These are phyloP conservation scores for Candoia aspera DNA, from an alignment of 2,113 vertebrate genomes.

Conservation along the genomic window DNA sequence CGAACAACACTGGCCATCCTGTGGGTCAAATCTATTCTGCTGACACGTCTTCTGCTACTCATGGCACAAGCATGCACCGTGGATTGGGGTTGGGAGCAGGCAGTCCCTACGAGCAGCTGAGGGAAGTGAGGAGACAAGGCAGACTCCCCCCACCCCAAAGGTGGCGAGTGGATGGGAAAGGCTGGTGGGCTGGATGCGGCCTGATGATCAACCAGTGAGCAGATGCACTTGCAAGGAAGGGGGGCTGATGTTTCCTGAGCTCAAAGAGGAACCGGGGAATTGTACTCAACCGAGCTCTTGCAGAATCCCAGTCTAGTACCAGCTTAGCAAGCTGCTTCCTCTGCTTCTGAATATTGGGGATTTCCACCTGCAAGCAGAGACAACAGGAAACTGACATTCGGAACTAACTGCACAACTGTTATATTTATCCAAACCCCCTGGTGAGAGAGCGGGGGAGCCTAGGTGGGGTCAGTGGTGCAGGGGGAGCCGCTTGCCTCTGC, in stretches of 20 bases:
- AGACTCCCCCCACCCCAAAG: neutral
- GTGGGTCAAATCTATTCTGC: neutral
- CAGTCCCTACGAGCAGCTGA: neutral
- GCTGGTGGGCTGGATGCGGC: neutral
- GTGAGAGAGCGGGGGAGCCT: neutral
- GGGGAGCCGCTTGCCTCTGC: slow-evolving; percentile 81
- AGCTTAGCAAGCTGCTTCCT: slow-evolving; percentile 93
- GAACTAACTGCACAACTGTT: neutral
- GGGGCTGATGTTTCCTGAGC: neutral
- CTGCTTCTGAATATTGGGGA: slow-evolving; percentile 97
- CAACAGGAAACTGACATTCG: neutral
- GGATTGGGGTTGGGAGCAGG: neutral
- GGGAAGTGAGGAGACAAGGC: neutral
- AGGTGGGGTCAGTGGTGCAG: neutral
- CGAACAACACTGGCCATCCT: neutral
- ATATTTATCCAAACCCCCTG: neutral
- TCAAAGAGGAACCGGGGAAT: neutral
- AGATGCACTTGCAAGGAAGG: neutral
- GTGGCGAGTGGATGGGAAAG: neutral
- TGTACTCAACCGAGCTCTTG: slow-evolving; percentile 85
- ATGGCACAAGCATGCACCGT: no score
- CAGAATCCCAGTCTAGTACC: slow-evolving; percentile 97
- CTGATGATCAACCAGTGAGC: neutral
- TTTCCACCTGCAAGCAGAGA: slow-evolving; percentile 81
- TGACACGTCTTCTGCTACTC: neutral